Evolutionary conservation across 2,113 vertebrate genomes (phyloP).

Genomic region (Edolisoma coerulescens): DNA sequence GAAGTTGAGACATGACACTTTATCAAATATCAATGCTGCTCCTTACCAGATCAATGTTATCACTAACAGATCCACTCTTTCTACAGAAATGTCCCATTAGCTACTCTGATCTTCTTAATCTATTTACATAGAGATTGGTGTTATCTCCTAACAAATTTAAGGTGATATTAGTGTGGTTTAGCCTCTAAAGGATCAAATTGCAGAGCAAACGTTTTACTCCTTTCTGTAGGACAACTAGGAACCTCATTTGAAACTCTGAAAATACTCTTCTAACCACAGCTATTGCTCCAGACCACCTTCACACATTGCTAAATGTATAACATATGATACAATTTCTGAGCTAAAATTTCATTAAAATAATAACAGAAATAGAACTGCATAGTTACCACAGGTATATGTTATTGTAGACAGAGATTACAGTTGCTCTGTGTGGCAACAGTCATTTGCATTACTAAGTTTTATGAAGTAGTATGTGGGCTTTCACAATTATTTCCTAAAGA

Average conservation of each 20-base stretch:
- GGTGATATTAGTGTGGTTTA: not conserved
- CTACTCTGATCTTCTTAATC: not conserved
- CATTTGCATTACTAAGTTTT: not conserved
- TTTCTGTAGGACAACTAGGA: not conserved
- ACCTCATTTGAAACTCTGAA: not conserved
- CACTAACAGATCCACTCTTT: not conserved
- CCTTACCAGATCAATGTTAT: not conserved
- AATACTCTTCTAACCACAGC: not conserved
- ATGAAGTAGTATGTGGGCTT: not conserved
- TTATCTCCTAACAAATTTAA: not conserved
- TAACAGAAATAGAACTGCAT: not conserved
- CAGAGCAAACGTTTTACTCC: not conserved
- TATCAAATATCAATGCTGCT: not conserved
- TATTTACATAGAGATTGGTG: not conserved
- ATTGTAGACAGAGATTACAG: not conserved
- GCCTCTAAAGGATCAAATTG: not conserved
- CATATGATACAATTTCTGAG: not conserved
- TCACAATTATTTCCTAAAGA: not conserved
- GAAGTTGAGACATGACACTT: not conserved
- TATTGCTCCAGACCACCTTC: not conserved
- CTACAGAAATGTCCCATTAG: not conserved
- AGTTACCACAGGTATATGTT: not conserved
- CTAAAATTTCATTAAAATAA: not conserved
- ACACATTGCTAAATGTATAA: not conserved
- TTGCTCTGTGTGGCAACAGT: not conserved